Evolutionary conservation across 2,113 vertebrate genomes (phyloP).

Genomic region (Mionectes macconnelli): DNA sequence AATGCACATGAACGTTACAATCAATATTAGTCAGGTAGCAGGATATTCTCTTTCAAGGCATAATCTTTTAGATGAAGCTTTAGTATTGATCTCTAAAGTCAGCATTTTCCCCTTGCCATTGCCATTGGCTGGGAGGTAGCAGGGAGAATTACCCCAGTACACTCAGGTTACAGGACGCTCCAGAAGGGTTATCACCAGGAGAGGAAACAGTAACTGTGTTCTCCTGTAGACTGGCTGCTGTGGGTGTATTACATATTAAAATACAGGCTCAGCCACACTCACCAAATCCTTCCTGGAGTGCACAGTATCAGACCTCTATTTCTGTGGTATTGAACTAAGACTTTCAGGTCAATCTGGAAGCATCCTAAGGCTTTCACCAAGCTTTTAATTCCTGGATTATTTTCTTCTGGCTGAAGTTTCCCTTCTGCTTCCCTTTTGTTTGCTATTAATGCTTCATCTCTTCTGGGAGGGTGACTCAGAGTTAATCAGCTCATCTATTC

Average conservation of each 20-base stretch:
- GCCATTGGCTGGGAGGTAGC: not conserved
- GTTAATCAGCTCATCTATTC: conserved; percentile 29
- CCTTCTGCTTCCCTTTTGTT: conserved; percentile 63
- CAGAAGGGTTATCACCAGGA: not conserved
- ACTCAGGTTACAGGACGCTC: not conserved
- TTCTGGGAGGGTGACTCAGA: conserved; percentile 21
- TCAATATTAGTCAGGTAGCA: not conserved
- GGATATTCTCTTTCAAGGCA: not conserved
- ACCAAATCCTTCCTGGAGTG: not conserved
- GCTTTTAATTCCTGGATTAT: conserved; percentile 55
- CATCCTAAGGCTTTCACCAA: conserved; percentile 24
- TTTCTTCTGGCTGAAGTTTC: conserved; percentile 55
- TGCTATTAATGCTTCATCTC: conserved; percentile 39
- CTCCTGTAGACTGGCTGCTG: not conserved
- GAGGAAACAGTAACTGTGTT: not conserved
- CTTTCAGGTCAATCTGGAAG: conserved; percentile 34
- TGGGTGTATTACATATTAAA: not conserved
- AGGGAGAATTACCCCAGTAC: not conserved
- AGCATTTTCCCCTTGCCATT: not conserved
- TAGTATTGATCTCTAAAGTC: not conserved
- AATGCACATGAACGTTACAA: not conserved
- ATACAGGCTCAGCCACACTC: not conserved
- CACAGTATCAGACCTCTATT: not conserved
- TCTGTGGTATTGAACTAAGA: not conserved
- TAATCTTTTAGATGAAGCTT: not conserved